Conservation (phyloP, 1,140 invertebrate species). For the Macrosteles quadrilineatus region DNA sequence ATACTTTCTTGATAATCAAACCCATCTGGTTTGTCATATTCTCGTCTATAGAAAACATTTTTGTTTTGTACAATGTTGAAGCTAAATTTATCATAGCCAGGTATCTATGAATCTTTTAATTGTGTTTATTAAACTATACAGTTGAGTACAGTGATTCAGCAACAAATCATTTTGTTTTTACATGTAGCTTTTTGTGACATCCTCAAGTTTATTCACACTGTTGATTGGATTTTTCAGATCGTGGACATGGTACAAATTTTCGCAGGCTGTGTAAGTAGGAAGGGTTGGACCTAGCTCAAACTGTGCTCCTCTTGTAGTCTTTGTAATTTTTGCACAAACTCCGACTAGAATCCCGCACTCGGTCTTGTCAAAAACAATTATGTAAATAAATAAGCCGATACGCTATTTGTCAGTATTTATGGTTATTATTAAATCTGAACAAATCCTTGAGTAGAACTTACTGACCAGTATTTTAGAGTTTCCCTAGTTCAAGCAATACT, state of each 20-base stretch:
- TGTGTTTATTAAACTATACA: too few species aligned
- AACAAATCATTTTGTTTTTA: too few species aligned
- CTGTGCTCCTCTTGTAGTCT: not conserved
- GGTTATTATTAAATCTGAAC: not conserved
- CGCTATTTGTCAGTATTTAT: not conserved
- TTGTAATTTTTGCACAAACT: not conserved
- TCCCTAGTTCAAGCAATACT: not conserved
- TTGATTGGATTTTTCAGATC: constrained; percentile 12
- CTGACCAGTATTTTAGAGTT: constrained; percentile 2
- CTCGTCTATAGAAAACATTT: too few species aligned
- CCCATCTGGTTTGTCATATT: too few species aligned
- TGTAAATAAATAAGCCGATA: not conserved
- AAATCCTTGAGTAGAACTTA: not conserved
- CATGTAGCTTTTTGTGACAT: too few species aligned
- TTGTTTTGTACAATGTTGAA: too few species aligned
- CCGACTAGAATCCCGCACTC: not conserved
- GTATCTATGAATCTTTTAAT: too few species aligned
- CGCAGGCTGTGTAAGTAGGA: constrained; percentile 15
- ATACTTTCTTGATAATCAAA: too few species aligned
- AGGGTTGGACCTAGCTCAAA: constrained; percentile 22
- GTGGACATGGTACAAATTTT: constrained; percentile 17
- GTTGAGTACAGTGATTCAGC: too few species aligned
- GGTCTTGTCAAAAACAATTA: not conserved
- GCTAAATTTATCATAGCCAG: too few species aligned
- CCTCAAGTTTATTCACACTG: too few species aligned